phyloP scores from a whole-genome alignment of 2,888 invertebrate species.

The Luperina nickerlii region DNA sequence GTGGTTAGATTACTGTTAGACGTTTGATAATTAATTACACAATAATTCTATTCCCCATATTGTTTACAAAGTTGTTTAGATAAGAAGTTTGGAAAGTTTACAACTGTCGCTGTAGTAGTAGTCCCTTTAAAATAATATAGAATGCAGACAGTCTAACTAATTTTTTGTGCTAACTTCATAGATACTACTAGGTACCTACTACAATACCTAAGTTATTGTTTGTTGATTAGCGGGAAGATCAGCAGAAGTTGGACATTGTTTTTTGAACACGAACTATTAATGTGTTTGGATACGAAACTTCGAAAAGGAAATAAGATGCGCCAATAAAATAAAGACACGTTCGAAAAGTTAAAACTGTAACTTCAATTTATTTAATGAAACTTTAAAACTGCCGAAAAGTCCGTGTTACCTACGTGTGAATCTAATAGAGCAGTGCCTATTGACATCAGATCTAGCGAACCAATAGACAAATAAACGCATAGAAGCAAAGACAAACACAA shows the following conservation, averaged over 20 bases:
- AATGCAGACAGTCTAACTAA: not conserved
- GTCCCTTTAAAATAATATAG: not conserved
- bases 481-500: slow-evolving; percentile 14
- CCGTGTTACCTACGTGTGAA: too few species aligned
- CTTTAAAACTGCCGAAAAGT: slow-evolving; percentile 4
- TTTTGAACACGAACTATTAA: not conserved
- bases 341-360: not conserved
- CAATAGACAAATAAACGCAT: slow-evolving; percentile 20
- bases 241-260: not conserved
- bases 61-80: slow-evolving; percentile 5
- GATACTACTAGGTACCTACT: too few species aligned
- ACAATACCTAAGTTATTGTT: not conserved
- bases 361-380: not conserved
- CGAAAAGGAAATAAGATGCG: not conserved
- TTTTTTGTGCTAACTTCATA: not conserved
- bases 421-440: slow-evolving; percentile 4
- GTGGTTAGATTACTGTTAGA: slow-evolving; percentile 38
- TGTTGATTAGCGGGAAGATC: not conserved
- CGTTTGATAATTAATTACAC: slow-evolving; percentile 26
- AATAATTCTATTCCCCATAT: not conserved
- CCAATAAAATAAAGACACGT: not conserved
- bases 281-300: not conserved
- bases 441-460: slow-evolving; percentile 6
- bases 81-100: not conserved
- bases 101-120: not conserved